Evolutionary conservation across 2,113 vertebrate genomes (phyloP), one percentile per base, ranked within the genome.

Genomic region (Oryzias melastigma): DNA sequence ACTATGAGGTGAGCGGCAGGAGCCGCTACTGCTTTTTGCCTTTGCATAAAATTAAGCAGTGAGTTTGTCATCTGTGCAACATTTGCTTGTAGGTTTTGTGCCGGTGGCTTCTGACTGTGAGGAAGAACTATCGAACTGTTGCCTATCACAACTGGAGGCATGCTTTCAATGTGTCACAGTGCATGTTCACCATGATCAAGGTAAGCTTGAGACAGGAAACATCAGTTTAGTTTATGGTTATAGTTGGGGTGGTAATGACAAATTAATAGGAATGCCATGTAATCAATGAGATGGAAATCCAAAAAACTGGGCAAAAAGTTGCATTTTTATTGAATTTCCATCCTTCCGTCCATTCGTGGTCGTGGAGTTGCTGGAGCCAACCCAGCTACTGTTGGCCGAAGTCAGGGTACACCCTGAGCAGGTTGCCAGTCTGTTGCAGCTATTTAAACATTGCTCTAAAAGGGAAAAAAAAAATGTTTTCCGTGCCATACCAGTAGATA

Each of bases 61-160:
- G 10, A 17, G 3, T 14, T 22, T 45, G 12, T 45, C 10, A 46
- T 2, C 22, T 55, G 2, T 47, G 4, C 24, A 17, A 46, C 61
- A 5, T 70, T 10, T 58, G 56, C 17, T 45, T 47, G n/a, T 49
- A 93, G 92, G 91, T 92, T 52, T 78, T 93, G 70, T 93, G 92
- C 53, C 90, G 91, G 67, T 93, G 92, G 92, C 83, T 93, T 62
- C 80, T 93, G 63, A 93, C 92, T 16, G 91, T 93, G 69, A 92
- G 92, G 77, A 93, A 93, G 73, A 93, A 93, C 84, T 93, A 93
- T 68, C 90, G 92, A 59, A 91, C 90, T 5, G 92, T 93, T 62
- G 90, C 89, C 0, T 93, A 93, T 73, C 92, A 93, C 58, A 93
- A 93, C 85, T 93, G 92, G 92, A 89, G 91, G 10, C 92, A 93